Conservation (phyloP, 92 coral and sea anemone species). For the Diadumene lineata region DNA sequence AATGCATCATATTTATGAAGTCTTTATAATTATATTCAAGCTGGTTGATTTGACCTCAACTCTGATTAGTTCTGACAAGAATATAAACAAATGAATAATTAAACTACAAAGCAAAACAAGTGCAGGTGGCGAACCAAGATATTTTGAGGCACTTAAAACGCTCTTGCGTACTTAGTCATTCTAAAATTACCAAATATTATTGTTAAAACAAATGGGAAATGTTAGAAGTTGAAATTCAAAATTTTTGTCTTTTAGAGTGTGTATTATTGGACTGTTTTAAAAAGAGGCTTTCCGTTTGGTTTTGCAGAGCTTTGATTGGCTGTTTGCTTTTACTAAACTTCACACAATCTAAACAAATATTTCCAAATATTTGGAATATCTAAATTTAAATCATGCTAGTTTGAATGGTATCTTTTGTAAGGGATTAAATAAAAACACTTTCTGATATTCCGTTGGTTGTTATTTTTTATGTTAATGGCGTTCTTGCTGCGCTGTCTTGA, state of each 20-base stretch:
- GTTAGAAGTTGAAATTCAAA: too few relatives aligned
- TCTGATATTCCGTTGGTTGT: neutral
- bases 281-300: neutral
- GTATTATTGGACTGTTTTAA: neutral
- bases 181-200: neutral
- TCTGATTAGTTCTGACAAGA: neutral
- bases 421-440: neutral
- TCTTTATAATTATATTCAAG: neutral
- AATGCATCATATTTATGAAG: neutral
- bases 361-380: neutral
- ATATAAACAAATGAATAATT: neutral
- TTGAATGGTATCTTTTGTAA: too few relatives aligned
- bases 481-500: neutral
- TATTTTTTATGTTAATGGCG: neutral
- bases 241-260: neutral
- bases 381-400: too few relatives aligned
- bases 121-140: neutral
- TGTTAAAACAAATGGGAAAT: too few relatives aligned
- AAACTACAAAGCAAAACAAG: neutral
- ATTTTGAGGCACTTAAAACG: neutral
- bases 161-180: neutral
- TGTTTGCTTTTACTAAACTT: neutral
- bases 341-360: neutral
- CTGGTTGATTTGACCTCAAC: constrained; percentile 36
- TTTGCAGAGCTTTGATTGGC: neutral